Percentiles rank a stretch among this genome's conserved stretches.
phyloP scores from a whole-genome alignment of 2,797 vertebrate species.

The Chaetophractus vellerosus region DNA sequence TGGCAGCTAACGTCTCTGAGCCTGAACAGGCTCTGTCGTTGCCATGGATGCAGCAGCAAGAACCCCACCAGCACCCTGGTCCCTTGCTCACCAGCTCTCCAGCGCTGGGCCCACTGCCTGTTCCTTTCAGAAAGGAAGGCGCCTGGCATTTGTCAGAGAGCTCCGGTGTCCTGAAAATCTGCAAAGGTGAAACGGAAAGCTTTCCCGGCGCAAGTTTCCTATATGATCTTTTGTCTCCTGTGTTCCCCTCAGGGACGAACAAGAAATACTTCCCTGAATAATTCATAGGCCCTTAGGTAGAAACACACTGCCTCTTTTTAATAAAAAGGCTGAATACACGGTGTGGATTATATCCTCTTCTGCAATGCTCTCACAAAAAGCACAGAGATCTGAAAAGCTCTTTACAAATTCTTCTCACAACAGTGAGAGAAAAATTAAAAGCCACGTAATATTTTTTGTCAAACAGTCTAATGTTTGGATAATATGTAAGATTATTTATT shows the following conservation, averaged over 20 bases:
- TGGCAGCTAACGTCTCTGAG: not conserved
- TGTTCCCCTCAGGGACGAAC: slow-evolving; percentile 85
- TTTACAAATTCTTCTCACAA: slow-evolving; percentile 52
- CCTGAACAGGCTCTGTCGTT: slow-evolving; percentile 13
- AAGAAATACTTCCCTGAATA: slow-evolving; percentile 87
- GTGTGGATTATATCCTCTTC: slow-evolving; percentile 63
- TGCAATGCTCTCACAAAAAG: slow-evolving; percentile 10
- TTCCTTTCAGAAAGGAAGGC: slow-evolving; percentile 72
- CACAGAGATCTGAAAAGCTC: slow-evolving; percentile 55
- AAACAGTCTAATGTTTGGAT: slow-evolving; percentile 60
- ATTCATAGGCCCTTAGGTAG: slow-evolving; percentile 84
- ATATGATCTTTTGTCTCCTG: slow-evolving; percentile 87
- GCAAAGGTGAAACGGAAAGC: slow-evolving; percentile 86
- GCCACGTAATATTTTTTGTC: slow-evolving; percentile 59
- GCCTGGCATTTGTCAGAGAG: slow-evolving; percentile 75
- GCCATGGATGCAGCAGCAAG: not conserved
- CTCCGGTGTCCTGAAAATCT: slow-evolving; percentile 83
- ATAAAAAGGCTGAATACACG: slow-evolving; percentile 74
- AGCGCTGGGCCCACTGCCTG: not conserved
- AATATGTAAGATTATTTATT: slow-evolving; percentile 67
- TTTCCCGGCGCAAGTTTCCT: slow-evolving; percentile 80
- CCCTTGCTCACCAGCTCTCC: not conserved
- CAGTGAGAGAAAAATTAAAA: slow-evolving; percentile 72
- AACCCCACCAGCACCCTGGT: not conserved
- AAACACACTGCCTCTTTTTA: slow-evolving; percentile 80